Evolutionary conservation across 2,888 invertebrate genomes (phyloP).

Genomic region (Hydrotaea diabolus): DNA sequence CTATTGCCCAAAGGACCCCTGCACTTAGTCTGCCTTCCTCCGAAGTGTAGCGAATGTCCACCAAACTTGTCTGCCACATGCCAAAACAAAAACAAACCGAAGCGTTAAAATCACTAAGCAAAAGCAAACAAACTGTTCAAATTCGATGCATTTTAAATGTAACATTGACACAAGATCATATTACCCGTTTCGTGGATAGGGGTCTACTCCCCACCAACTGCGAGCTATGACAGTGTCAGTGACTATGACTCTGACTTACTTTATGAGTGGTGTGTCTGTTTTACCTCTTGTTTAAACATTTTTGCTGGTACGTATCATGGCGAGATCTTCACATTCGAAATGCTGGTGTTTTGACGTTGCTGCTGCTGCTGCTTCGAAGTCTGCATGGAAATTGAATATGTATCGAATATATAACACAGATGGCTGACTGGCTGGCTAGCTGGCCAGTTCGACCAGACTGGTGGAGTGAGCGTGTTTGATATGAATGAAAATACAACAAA

Average conservation of each 20-base stretch:
- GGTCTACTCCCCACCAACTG: neutral
- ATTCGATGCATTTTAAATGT: slow-evolving; percentile 34
- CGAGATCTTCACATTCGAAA: neutral
- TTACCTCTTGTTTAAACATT: neutral
- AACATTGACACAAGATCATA: slow-evolving; percentile 54
- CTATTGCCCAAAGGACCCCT: no score
- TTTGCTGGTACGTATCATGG: neutral
- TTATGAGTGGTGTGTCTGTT: neutral
- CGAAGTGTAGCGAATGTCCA: no score
- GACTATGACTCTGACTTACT: neutral
- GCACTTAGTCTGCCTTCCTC: no score
- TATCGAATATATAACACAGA: slow-evolving; percentile 2
- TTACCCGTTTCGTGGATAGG: slow-evolving; percentile 33
- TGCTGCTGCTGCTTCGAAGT: neutral
- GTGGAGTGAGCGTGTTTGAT: slow-evolving; percentile 11
- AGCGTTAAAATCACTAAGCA: neutral
- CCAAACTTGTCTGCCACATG: no score
- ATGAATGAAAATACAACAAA: neutral
- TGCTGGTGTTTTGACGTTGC: neutral
- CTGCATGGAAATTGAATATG: slow-evolving; percentile 14
- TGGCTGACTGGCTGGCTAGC: neutral
- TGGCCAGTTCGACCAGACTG: neutral
- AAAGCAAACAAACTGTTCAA: slow-evolving; percentile 16
- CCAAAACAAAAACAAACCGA: neutral
- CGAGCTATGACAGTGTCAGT: neutral